Percentiles rank a stretch among this genome's conserved stretches.
phyloP scores from a whole-genome alignment of 2,113 vertebrate genomes.

The Antennarius striatus region DNA sequence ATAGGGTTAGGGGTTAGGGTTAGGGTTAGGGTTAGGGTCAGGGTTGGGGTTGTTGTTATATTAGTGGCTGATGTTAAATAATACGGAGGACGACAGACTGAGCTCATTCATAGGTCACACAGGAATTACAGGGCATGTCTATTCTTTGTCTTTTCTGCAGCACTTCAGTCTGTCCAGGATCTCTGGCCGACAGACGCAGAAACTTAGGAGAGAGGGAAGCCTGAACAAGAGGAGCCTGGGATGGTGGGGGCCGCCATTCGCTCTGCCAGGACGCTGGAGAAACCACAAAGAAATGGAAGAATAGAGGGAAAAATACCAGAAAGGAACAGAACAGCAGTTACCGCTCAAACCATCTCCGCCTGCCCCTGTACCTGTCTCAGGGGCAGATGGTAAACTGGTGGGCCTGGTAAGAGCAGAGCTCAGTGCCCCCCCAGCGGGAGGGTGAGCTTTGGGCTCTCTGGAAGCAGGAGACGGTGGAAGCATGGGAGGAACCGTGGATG shows the following conservation, averaged over 20 bases:
- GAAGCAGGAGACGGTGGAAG: slow-evolving; percentile 24
- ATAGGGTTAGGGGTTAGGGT: too few relatives aligned
- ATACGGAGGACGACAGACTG: neutral
- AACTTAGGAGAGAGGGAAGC: slow-evolving; percentile 60
- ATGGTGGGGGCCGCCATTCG: slow-evolving; percentile 78
- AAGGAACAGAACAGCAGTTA: neutral
- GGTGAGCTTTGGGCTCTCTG: slow-evolving; percentile 39
- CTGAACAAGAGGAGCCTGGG: slow-evolving; percentile 57
- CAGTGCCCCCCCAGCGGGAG: slow-evolving; percentile 36
- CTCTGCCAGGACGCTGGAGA: slow-evolving; percentile 77
- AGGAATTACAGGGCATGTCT: slow-evolving; percentile 58
- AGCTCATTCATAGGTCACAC: neutral
- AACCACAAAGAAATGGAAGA: slow-evolving; percentile 5
- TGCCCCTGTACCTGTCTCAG: slow-evolving; percentile 74
- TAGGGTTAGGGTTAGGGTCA: too few relatives aligned
- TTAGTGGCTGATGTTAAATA: neutral
- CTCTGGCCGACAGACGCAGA: slow-evolving; percentile 39
- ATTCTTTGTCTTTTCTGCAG: slow-evolving; percentile 55
- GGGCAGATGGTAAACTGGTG: slow-evolving; percentile 75
- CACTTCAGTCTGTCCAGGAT: slow-evolving; percentile 34
- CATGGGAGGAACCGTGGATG: slow-evolving; percentile 29
- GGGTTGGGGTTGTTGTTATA: too few relatives aligned
- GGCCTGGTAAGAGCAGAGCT: slow-evolving; percentile 66
- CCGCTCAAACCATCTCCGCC: neutral
- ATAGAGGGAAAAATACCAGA: neutral